phyloP scores from a whole-genome alignment of 2,113 vertebrate genomes.

The Ailurus styani region DNA sequence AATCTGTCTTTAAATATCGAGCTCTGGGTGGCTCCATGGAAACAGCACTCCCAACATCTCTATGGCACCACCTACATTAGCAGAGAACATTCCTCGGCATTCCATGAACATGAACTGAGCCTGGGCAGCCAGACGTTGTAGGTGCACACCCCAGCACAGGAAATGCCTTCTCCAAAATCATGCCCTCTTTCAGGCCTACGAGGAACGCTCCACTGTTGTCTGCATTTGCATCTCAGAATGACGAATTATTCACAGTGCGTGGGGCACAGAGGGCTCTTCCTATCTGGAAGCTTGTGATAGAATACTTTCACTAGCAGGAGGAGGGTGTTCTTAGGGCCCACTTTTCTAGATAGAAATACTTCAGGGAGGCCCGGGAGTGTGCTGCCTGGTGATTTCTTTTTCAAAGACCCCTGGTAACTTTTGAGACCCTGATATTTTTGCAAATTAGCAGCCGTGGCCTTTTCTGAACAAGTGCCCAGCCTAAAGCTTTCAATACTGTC shows the following conservation, averaged over 20 bases:
- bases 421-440: constrained; percentile 23
- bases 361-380: neutral
- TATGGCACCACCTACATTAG: neutral
- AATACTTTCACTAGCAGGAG: neutral
- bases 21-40: neutral
- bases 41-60: neutral
- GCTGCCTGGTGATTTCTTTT: neutral
- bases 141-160: neutral
- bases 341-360: neutral
- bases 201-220: neutral
- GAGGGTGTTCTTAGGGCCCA: neutral
- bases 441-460: constrained; percentile 29
- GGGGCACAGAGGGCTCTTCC: neutral
- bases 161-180: constrained; percentile 5
- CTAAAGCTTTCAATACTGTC: neutral
- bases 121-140: neutral
- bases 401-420: neutral
- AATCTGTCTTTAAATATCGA: neutral
- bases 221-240: constrained; percentile 12
- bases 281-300: neutral
- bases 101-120: neutral
- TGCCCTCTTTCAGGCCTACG: neutral
- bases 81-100: neutral
- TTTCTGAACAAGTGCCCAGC: neutral
- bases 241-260: neutral